These are phyloP conservation scores for Dipodomys stephensi DNA, from an alignment of 2,113 vertebrate genomes.

Conservation along the genomic window DNA sequence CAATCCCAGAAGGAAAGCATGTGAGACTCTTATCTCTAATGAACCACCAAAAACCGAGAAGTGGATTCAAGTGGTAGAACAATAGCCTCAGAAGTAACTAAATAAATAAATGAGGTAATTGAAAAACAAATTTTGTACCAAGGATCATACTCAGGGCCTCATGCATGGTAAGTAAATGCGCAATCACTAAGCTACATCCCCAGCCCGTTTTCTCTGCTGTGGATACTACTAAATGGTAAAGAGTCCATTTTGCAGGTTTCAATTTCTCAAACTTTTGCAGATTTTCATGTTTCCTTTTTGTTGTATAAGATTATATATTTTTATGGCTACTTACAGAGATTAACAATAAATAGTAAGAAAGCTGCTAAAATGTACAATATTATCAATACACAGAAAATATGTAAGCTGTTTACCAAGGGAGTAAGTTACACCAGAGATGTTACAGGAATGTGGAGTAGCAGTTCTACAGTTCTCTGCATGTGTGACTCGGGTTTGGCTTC, in stretches of 20 bases:
- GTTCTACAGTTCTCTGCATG: too few relatives aligned
- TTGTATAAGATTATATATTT: constrained; percentile 39
- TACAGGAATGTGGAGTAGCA: constrained; percentile 54
- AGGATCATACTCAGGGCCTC: background rate
- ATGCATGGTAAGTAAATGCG: background rate
- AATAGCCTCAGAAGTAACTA: background rate
- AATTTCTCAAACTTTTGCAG: constrained; percentile 4
- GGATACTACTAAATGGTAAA: background rate
- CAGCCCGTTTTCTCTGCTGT: constrained; percentile 31
- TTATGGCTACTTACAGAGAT: constrained; percentile 15
- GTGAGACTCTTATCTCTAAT: too few relatives aligned
- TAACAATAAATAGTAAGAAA: constrained; percentile 1
- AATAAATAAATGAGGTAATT: background rate
- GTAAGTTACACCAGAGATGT: constrained; percentile 13
- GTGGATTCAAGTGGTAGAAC: background rate
- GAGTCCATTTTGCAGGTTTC: background rate
- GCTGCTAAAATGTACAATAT: constrained; percentile 33
- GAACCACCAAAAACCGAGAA: too few relatives aligned
- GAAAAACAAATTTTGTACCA: background rate
- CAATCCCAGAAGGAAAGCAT: too few relatives aligned
- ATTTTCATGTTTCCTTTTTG: constrained; percentile 4
- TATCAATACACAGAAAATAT: constrained; percentile 28
- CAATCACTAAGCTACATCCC: background rate
- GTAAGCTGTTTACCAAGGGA: constrained; percentile 51
- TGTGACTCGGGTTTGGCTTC: too few relatives aligned